These are phyloP conservation scores for Aythya baeri DNA, from an alignment of 2,113 vertebrate species.

Conservation along the genomic window DNA sequence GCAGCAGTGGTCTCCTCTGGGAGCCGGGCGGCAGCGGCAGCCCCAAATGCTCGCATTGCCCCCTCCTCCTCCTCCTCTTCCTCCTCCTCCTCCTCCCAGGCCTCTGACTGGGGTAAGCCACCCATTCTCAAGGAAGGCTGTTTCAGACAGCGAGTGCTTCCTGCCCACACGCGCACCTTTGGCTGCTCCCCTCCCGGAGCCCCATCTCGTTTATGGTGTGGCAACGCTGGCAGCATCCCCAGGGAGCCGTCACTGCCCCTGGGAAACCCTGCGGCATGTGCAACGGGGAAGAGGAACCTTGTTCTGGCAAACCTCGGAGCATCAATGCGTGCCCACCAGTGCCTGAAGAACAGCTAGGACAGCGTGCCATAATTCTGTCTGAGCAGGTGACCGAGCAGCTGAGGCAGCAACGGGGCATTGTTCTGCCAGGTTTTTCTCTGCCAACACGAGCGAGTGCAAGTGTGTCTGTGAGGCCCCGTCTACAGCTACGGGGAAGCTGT, in stretches of 20 bases:
- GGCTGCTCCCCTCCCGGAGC: background rate
- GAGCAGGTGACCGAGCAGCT: conserved; percentile 43
- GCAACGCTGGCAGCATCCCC: background rate
- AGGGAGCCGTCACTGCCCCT: background rate
- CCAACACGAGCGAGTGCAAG: background rate
- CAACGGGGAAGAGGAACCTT: background rate
- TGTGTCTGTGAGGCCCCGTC: background rate
- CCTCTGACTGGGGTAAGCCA: background rate
- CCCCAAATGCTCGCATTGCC: background rate
- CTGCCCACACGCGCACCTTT: background rate
- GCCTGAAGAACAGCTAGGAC: background rate
- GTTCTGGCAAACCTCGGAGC: background rate
- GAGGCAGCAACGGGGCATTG: background rate
- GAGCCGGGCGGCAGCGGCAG: conserved; percentile 22
- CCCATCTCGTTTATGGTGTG: background rate
- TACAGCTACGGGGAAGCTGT: background rate
- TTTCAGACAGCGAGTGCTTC: background rate
- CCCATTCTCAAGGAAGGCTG: background rate
- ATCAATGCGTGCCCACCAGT: background rate
- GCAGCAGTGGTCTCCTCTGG: conserved; percentile 48
- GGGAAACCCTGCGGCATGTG: background rate
- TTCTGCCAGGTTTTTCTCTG: conserved; percentile 41
- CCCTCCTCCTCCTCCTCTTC: background rate
- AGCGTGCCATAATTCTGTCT: background rate
- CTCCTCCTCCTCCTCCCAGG: conserved; percentile 10